Conservation (phyloP, 2,797 vertebrate species). For the Tadarida brasiliensis region DNA sequence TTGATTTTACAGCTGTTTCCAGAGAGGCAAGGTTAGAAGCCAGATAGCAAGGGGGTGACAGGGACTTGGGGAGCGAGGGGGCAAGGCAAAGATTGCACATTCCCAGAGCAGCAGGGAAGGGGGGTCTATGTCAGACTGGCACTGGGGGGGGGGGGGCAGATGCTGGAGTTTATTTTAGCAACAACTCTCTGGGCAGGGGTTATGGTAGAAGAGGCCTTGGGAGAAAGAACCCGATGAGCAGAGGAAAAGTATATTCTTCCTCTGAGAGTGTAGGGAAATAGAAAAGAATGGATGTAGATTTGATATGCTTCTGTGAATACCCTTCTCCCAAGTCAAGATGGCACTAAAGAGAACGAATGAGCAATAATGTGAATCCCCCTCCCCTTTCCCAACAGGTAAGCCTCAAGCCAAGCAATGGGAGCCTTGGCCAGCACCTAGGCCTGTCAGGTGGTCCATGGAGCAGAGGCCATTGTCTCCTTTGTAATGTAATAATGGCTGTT, state of each 20-base stretch:
- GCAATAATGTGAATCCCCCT: background rate
- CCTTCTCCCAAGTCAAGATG: background rate
- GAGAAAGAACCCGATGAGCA: slow-evolving; percentile 30
- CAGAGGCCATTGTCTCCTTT: background rate
- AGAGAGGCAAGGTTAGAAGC: background rate
- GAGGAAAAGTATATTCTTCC: background rate
- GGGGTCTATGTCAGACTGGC: background rate
- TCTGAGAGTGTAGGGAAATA: background rate
- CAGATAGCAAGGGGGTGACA: background rate
- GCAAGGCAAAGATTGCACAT: background rate
- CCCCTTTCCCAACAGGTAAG: background rate
- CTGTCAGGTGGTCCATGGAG: background rate
- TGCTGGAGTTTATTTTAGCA: background rate
- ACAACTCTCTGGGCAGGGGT: background rate
- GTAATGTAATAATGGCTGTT: background rate
- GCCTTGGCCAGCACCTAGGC: background rate
- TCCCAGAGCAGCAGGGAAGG: background rate
- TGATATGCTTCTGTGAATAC: background rate
- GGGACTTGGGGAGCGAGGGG: background rate
- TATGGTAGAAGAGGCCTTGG: slow-evolving; percentile 1
- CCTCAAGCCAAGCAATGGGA: background rate
- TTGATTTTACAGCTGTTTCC: background rate
- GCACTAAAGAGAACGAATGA: background rate
- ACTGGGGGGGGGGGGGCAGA: background rate
- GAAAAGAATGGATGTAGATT: background rate